A percentile compares a stretch with the other conserved stretches of the same genome.
These are phyloP conservation scores for Cetoscarus ocellatus DNA, from an alignment of 2,797 vertebrate genomes.

Conservation along the genomic window DNA sequence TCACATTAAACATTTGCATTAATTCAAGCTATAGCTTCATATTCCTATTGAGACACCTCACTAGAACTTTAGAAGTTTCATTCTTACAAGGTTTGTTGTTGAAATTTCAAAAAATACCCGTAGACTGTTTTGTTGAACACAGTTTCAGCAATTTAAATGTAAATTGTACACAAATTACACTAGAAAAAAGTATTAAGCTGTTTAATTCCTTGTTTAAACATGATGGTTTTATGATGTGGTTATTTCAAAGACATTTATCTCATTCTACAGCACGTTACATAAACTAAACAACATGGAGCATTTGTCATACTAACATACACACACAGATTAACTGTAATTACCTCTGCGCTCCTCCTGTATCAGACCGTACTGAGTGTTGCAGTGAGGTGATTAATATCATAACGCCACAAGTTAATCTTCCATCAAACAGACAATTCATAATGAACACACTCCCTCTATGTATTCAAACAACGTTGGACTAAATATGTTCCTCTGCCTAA, in stretches of 20 bases:
- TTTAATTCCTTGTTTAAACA: neutral
- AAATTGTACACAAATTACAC: too few species aligned
- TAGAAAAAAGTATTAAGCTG: neutral
- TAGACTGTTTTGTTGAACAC: too few species aligned
- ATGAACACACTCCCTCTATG: neutral
- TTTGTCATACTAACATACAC: neutral
- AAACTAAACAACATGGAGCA: constrained; percentile 5
- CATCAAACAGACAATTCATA: constrained; percentile 2
- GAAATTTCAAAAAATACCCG: too few species aligned
- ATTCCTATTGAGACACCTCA: too few species aligned
- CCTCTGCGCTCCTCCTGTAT: neutral
- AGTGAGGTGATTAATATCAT: constrained; percentile 4
- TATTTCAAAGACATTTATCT: too few species aligned
- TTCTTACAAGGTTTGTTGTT: too few species aligned
- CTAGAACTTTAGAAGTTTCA: too few species aligned
- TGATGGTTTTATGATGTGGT: neutral
- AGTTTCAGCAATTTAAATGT: too few species aligned
- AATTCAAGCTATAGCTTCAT: too few species aligned
- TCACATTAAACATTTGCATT: too few species aligned
- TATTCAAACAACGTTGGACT: neutral
- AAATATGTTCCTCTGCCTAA: neutral
- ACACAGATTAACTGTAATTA: constrained; percentile 14
- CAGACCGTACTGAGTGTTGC: neutral
- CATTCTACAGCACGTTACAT: too few species aligned
- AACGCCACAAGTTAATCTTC: neutral